Evolutionary conservation across 2,888 invertebrate species (phyloP), one percentile per base, ranked within the genome.

Genomic region (Metopia argyrocephala): DNA sequence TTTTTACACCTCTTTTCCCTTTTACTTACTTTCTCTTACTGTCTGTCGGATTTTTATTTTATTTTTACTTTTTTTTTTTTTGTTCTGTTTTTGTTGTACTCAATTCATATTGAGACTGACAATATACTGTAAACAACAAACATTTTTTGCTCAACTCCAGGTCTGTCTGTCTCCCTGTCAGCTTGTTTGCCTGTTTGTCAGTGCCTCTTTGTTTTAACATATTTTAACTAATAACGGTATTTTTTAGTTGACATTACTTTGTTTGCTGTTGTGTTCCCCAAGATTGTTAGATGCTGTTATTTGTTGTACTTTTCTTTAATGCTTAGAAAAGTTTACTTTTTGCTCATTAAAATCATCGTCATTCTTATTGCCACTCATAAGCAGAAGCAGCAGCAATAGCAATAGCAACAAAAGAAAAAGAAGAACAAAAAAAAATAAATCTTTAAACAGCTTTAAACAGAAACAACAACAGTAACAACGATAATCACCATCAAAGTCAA

Each of bases 181-280:
- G 27, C 52, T 9, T 38, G 12, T 2, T 3, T 15, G 38, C 15
- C 20, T 48, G 31, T 18, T 18, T 69, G 27, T 61, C 23, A 48
- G n/a, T 31, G 38, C 27, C 20, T 76, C 52, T 80, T 71, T 82
- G 62, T 82, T 79, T 75, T 71, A 82, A 62, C 76, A 78, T 79
- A 65, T 81, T 82, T 76, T 79, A 79, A 73, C 81, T 83, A 82
- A 81, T 84, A 82, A 83, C 76, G 81, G 82, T 79, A 74, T 78
- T 82, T 84, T 82, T 78, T 18, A 76, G 74, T 79, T 83, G 80
- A 82, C 83, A 83, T 83, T 78, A 78, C 70, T 52, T 76, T 71
- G 38, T 64, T 65, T 81, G 61, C 38, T 76, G 71, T 50, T 68
- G 59, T 31, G 61, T 59, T 28, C 64, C 9, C 71, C 65, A 31